Conservation (phyloP, 92 coral and sea anemone species). For the Zoanthus solanderi region DNA sequence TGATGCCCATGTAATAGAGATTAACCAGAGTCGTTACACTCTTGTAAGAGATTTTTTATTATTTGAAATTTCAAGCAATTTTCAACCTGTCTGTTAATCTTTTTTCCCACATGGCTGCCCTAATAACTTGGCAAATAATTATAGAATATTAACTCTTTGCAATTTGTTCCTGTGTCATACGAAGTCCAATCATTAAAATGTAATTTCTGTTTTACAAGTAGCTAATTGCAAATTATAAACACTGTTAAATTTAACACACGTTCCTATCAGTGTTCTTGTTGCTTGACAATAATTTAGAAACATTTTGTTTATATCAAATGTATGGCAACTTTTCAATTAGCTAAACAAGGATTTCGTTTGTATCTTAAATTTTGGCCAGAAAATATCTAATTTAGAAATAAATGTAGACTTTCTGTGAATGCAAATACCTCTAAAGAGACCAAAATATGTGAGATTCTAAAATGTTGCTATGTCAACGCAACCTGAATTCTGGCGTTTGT, state of each 20-base stretch:
- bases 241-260: not conserved
- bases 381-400: slow-evolving; percentile 4
- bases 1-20: too few relatives aligned
- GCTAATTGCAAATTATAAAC: not conserved
- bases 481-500: too few relatives aligned
- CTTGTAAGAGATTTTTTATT: too few relatives aligned
- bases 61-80: slow-evolving; percentile 19
- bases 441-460: not conserved
- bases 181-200: slow-evolving; percentile 2
- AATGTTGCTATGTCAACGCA: not conserved
- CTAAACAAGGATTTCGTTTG: not conserved
- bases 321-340: slow-evolving; percentile 3
- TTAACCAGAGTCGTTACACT: too few relatives aligned
- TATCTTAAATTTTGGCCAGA: slow-evolving; percentile 14
- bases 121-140: slow-evolving; percentile 45
- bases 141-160: slow-evolving; percentile 27
- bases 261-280: not conserved
- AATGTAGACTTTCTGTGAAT: slow-evolving; percentile 26
- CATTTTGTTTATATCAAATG: slow-evolving; percentile 12
- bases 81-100: slow-evolving; percentile 34
- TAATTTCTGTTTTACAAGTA: slow-evolving; percentile 6
- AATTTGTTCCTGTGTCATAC: not conserved
- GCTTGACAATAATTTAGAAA: slow-evolving; percentile 26
- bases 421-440: not conserved
- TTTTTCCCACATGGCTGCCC: slow-evolving; percentile 43